phyloP scores from a whole-genome alignment of 2,888 invertebrate species.

The Amphipyra berbera region DNA sequence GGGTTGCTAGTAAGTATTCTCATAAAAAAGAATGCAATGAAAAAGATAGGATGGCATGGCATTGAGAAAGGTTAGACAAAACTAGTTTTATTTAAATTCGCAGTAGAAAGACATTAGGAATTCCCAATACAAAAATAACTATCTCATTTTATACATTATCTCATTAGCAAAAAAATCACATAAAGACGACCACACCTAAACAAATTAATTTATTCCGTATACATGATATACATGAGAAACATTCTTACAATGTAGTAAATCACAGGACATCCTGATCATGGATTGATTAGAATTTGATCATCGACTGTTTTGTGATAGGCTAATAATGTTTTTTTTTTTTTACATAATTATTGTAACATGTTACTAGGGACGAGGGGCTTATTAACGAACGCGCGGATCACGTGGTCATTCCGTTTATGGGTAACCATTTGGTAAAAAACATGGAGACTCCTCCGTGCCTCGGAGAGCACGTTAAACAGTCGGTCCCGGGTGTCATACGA shows the following conservation, averaged over 20 bases:
- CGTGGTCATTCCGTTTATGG: no score
- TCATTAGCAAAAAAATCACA: conserved; percentile 20
- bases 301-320: conserved; percentile 16
- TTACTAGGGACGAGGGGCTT: no score
- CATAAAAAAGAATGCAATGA: no score
- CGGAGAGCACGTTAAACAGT: no score
- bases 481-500: no score
- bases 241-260: conserved; percentile 27
- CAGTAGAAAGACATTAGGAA: conserved; percentile 5
- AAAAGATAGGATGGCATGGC: no score
- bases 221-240: background rate
- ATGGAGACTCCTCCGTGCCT: no score
- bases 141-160: conserved; percentile 2
- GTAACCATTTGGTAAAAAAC: no score
- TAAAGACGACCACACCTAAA: background rate
- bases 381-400: no score
- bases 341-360: conserved; percentile 20
- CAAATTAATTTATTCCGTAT: conserved; percentile 15
- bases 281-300: conserved; percentile 13
- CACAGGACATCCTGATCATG: conserved; percentile 26
- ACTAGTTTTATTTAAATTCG: background rate
- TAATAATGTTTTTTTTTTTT: background rate
- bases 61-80: background rate
- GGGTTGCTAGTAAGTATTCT: no score
- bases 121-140: conserved; percentile 12